Conservation (phyloP, 2,888 invertebrate species). For the Mylabris sibirica region DNA sequence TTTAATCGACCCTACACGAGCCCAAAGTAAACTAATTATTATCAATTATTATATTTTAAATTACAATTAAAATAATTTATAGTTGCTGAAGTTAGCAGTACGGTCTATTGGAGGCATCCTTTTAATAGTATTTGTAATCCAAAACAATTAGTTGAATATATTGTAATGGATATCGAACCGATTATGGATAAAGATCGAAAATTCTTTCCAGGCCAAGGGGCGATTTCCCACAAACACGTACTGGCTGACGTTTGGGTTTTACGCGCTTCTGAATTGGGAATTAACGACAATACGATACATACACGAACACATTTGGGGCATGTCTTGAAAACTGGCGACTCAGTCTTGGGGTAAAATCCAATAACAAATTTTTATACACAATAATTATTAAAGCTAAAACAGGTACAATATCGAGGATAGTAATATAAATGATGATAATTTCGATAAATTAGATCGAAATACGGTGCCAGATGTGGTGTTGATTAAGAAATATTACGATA, state of each 20-base stretch:
- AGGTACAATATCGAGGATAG: conserved; percentile 90
- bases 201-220: conserved; percentile 87
- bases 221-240: conserved; percentile 85
- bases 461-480: conserved; percentile 88
- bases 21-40: conserved; percentile 72
- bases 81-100: conserved; percentile 86
- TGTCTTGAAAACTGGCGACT: conserved; percentile 90
- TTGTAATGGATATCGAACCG: conserved; percentile 93
- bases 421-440: conserved; percentile 89
- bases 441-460: conserved; percentile 79
- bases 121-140: conserved; percentile 90
- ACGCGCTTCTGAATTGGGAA: conserved; percentile 84
- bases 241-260: conserved; percentile 95
- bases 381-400: conserved; percentile 21
- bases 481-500: conserved; percentile 91
- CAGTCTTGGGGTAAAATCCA: conserved; percentile 80
- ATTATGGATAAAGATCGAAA: conserved; percentile 78
- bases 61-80: conserved; percentile 39
- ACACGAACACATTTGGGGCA: conserved; percentile 94
- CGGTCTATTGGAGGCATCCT: conserved; percentile 84
- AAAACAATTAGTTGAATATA: conserved; percentile 89
- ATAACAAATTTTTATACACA: background rate
- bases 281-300: conserved; percentile 82
- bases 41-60: conserved; percentile 10
- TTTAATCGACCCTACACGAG: conserved; percentile 89